A percentile compares a stretch with the other conserved stretches of the same genome.
Evolutionary conservation across 1,140 invertebrate genomes (phyloP).

Genomic region (Heliconius congener): DNA sequence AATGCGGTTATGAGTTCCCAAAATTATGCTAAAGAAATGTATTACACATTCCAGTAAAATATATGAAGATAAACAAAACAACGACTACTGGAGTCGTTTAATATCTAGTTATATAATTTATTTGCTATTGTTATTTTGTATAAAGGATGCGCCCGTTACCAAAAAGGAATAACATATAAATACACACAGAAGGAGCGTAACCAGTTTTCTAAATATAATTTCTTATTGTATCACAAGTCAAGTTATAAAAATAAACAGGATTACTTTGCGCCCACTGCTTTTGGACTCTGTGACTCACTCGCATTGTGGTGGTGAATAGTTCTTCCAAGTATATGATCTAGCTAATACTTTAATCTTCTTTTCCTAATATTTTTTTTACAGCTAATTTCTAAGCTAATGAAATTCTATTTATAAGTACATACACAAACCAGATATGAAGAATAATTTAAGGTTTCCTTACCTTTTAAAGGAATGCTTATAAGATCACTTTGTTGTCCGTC

Average conservation of each 20-base stretch:
- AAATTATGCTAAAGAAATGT: neutral
- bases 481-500: no score
- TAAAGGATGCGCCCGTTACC: constrained; percentile 39
- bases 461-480: no score
- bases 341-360: constrained; percentile 41
- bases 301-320: constrained; percentile 48
- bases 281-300: constrained; percentile 54
- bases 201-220: constrained; percentile 56
- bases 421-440: no score
- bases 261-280: constrained; percentile 64
- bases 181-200: constrained; percentile 46
- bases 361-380: neutral
- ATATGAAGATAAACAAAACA: no score
- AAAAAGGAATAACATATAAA: constrained; percentile 47
- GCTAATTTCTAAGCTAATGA: neutral
- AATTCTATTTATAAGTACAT: neutral
- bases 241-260: constrained; percentile 65
- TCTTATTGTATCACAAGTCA: constrained; percentile 63
- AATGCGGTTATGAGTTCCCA: neutral
- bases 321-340: constrained; percentile 52
- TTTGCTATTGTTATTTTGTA: constrained; percentile 31
- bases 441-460: no score
- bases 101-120: constrained; percentile 27
- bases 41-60: no score
- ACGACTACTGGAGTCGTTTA: neutral